phyloP scores from a whole-genome alignment of 2,797 vertebrate species.

The Cryptoprocta ferox region DNA sequence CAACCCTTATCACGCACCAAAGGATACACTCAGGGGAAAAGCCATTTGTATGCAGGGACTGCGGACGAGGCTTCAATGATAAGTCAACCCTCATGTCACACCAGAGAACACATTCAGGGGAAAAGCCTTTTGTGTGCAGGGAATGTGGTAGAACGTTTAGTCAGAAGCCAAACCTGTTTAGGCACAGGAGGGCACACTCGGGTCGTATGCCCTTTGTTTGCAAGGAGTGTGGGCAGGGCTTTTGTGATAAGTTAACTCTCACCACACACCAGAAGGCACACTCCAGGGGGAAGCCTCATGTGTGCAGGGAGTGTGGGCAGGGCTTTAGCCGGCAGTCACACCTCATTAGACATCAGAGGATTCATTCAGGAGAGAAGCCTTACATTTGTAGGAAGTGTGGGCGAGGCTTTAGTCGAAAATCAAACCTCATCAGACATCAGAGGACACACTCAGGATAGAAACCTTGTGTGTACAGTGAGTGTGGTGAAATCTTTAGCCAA shows the following conservation, averaged over 20 bases:
- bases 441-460: not conserved
- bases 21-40: slow-evolving; percentile 50
- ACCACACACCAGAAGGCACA: not conserved
- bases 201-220: not conserved
- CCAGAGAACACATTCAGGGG: slow-evolving; percentile 43
- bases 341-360: slow-evolving; percentile 39
- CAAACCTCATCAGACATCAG: slow-evolving; percentile 40
- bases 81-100: slow-evolving; percentile 40
- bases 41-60: not conserved
- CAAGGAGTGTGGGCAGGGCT: slow-evolving; percentile 34
- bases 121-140: slow-evolving; percentile 26
- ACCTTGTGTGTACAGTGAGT: not conserved
- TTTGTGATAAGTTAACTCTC: slow-evolving; percentile 52
- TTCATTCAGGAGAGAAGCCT: slow-evolving; percentile 43
- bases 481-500: not conserved
- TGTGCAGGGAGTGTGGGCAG: slow-evolving; percentile 15
- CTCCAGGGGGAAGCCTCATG: not conserved
- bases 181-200: slow-evolving; percentile 43
- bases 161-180: slow-evolving; percentile 37
- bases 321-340: slow-evolving; percentile 27
- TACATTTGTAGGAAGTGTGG: slow-evolving; percentile 41
- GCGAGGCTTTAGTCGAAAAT: not conserved
- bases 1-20: not conserved
- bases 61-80: not conserved
- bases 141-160: slow-evolving; percentile 38